These are phyloP conservation scores for Anser brachyrhynchus DNA, from an alignment of 2,113 vertebrate genomes.

Conservation along the genomic window DNA sequence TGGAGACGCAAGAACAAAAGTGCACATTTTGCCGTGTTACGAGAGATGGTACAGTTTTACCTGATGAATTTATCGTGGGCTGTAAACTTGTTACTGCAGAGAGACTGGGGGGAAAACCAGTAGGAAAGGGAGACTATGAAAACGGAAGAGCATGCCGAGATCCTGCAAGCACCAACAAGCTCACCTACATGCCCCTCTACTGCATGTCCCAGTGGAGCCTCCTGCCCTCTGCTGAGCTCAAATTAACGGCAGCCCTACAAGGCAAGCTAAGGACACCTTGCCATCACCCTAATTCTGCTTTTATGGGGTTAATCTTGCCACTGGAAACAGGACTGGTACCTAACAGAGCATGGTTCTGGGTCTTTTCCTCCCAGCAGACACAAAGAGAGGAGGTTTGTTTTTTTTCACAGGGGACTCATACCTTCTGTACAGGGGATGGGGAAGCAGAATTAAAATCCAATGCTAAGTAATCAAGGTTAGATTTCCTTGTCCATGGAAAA, in stretches of 20 bases:
- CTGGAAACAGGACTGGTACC: not conserved
- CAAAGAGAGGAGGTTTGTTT: not conserved
- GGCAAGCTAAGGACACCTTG: not conserved
- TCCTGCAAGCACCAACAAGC: not conserved
- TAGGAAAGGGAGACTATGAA: not conserved
- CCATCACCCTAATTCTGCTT: not conserved
- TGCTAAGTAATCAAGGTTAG: constrained; percentile 93
- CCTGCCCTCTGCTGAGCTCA: fast-evolving
- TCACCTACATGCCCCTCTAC: not conserved
- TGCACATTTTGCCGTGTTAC: not conserved
- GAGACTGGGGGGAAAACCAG: not conserved
- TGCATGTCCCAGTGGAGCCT: fast-evolving
- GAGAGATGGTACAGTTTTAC: not conserved
- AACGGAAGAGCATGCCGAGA: not conserved
- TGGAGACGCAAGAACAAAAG: not conserved
- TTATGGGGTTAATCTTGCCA: not conserved
- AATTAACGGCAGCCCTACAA: not conserved
- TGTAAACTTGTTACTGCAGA: not conserved
- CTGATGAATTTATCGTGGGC: not conserved
- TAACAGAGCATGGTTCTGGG: not conserved
- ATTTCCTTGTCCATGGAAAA: constrained; percentile 81
- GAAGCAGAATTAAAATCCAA: constrained; percentile 95
- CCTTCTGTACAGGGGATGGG: constrained; percentile 92
- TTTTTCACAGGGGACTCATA: constrained; percentile 48
- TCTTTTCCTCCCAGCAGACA: not conserved